Evolutionary conservation across 2,113 vertebrate genomes (phyloP), one percentile per base, ranked within the genome.

Genomic region (Oenanthe melanoleuca): DNA sequence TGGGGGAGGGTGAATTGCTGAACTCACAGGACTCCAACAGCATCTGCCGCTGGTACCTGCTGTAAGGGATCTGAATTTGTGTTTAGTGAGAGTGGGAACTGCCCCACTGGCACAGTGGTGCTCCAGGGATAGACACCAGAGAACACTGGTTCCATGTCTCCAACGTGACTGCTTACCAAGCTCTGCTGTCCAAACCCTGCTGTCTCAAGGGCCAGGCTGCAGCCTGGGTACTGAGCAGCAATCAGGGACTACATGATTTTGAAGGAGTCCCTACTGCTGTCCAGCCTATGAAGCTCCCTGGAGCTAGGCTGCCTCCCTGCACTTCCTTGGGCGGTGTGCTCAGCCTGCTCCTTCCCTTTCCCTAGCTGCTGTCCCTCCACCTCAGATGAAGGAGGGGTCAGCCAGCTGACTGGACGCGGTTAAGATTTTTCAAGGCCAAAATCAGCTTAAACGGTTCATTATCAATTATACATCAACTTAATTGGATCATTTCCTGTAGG

Each of bases 401-500:
- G 53, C 65, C 88, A 74, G 57, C 80, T 42, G 79, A 89, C 75
- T 85, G 49, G 52, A 63, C 0, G 2, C 5, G 5, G 29, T 84
- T 88, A 78, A 93, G 79, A 47, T 79, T 93, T 89, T 94, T 93
- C 83, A 83, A 78, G 84, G 87, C 56, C 63, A 84, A 89, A 96
- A 95, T 92, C 88, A 85, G 89, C 93, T 96, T 96, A 93, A 95
- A 94, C 52, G 10, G 96, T 93, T 96, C 95, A 96, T 96, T 97
- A 83, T 92, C 95, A 97, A 97, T 97, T 97, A 97, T 65, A 44
- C 79, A 74, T 89, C 81, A 85, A 79, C 66, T 73, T 96, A 97
- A 96, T 96, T 93, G 87, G 85, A 94, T 92, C 88, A 92, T 97
- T 97, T 97, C 96, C 96, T 96, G 92, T 88, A 97, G 92, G 95